phyloP scores from a whole-genome alignment of 2,888 invertebrate species.

The Nomada goodeniana region DNA sequence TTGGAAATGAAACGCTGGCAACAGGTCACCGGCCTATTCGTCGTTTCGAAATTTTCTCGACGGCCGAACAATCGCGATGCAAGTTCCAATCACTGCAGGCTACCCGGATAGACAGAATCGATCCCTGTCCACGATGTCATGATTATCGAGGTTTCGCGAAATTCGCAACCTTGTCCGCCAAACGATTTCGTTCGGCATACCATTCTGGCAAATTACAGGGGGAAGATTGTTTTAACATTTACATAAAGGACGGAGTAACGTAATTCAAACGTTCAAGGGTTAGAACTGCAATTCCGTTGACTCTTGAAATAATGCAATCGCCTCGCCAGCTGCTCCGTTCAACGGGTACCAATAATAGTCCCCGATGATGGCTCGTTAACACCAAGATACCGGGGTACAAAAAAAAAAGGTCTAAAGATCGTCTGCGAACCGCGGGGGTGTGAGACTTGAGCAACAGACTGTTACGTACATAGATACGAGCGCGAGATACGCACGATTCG shows the following conservation, averaged over 20 bases:
- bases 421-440: no score
- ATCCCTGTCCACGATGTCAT: constrained; percentile 11
- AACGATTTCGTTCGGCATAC: background rate
- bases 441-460: background rate
- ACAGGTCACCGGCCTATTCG: constrained; percentile 10
- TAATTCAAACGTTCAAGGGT: background rate
- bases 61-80: constrained; percentile 12
- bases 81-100: constrained; percentile 4
- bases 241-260: background rate
- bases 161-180: constrained; percentile 19
- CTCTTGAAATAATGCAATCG: background rate
- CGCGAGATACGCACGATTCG: background rate
- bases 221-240: background rate
- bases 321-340: background rate
- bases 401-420: no score
- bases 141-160: constrained; percentile 36
- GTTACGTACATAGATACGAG: background rate
- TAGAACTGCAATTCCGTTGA: background rate
- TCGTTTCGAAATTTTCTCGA: constrained; percentile 25
- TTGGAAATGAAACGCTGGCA: background rate
- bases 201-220: background rate
- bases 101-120: background rate
- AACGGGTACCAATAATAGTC: background rate
- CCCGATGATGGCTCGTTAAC: no score
- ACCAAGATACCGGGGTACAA: no score